Evolutionary conservation across 2,797 vertebrate species (phyloP), one percentile per base, ranked within the genome.

Genomic region (Semotilus atromaculatus): DNA sequence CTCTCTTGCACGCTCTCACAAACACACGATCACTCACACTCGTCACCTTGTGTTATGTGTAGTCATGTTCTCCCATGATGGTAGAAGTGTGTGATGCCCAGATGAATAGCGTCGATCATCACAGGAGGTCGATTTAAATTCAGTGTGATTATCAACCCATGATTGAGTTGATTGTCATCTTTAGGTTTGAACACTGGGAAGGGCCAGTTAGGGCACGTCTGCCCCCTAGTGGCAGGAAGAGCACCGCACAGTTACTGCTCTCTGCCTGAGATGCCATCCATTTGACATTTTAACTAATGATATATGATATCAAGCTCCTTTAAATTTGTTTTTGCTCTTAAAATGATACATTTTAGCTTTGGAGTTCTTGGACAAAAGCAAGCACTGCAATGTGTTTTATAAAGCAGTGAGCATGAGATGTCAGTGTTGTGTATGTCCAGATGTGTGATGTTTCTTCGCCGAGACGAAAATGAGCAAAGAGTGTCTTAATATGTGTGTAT

Each of bases 161-260:
- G 29, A 64, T 51, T 38, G 4, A 62, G 70, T 53, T 58, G 74
- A 60, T 87, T 21, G 45, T 62, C 31, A 36, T 66, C 64, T 73
- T 82, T 48, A 19, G 38, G 29, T 81, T 79, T 75, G 72, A 83
- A 70, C 48, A 58, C 70, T 55, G 86, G 77, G 73, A 75, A 64
- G 75, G 75, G 68, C 71, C 77, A 16, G 43, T 80, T 51, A 31
- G 84, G 86, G 81, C 70, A 55, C 62, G 34, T 53, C 67, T 85
- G 88, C 81, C 83, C 83, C 43, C 80, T 83, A 85, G 88, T 86
- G 88, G 85, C 81, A 68, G 87, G 86, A 86, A 80, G 87, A 78
- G 86, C 64, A 23, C 75, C 26, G 73, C 76, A 81, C 71, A 64
- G 60, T 83, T 71, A 43, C 14, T 19, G 62, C 68, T 79, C 62